phyloP scores from a whole-genome alignment of 2,113 vertebrate genomes.

The western clawed frog (Xenopus tropicalis) region UCB_Xtro_10.0 CM004450.2:144759501-144760000 shows the following conservation, averaged over 20 bases:
- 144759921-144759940: slow-evolving; percentile 60
- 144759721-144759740: no score
- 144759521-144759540: slow-evolving; percentile 58
- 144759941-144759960: slow-evolving; percentile 62
- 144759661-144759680: no score
- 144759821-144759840: slow-evolving; percentile 57
- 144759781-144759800: slow-evolving; percentile 65
- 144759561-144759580: background rate
- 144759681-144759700: no score
- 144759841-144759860: slow-evolving; percentile 69
- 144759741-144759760: slow-evolving; percentile 20
- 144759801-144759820: slow-evolving; percentile 69
- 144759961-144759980: slow-evolving; percentile 71
- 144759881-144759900: slow-evolving; percentile 73
- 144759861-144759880: slow-evolving; percentile 73
- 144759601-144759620: no score
- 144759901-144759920: slow-evolving; percentile 62
- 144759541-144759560: slow-evolving; percentile 62
- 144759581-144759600: no score
- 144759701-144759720: no score
- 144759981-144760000: background rate
- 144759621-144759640: no score
- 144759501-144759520: slow-evolving; percentile 59
- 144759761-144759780: slow-evolving; percentile 63
- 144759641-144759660: no score